Percentiles rank a stretch among this genome's conserved stretches.
These are phyloP conservation scores for Pheucticus melanocephalus DNA, from an alignment of 2,113 vertebrate genomes.

Conservation along the genomic window DNA sequence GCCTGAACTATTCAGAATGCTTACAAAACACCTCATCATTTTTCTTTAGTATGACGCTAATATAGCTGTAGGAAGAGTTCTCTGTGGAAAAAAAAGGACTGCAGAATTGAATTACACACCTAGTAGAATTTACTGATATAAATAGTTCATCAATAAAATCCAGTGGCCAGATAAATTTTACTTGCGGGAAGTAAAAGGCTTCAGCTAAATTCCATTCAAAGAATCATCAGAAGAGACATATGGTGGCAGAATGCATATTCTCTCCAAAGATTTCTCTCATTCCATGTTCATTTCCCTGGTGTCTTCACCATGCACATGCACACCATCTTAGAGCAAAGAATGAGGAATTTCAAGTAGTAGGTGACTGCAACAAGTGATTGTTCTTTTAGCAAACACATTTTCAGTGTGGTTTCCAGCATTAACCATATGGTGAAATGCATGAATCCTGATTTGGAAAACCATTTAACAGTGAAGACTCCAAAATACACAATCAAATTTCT, in stretches of 20 bases:
- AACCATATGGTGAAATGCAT: not conserved
- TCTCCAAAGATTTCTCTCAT: constrained; percentile 23
- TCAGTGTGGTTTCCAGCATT: not conserved
- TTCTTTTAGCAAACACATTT: constrained; percentile 41
- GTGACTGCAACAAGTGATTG: not conserved
- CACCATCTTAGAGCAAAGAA: not conserved
- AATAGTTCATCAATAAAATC: not conserved
- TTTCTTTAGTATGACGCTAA: not conserved
- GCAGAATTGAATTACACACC: not conserved
- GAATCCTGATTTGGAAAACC: not conserved
- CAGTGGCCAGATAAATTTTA: not conserved
- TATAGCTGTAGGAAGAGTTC: not conserved
- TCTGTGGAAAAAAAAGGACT: not conserved
- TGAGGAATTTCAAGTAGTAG: not conserved
- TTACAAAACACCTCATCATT: not conserved
- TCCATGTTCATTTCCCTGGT: constrained; percentile 15
- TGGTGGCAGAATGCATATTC: not conserved
- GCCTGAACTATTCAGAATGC: not conserved
- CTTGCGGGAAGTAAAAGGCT: not conserved
- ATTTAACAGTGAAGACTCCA: not conserved
- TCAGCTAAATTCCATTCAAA: not conserved
- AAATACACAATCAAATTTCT: not conserved
- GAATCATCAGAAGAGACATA: not conserved
- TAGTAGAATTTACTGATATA: not conserved
- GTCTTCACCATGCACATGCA: not conserved